Percentiles rank a stretch among this genome's conserved stretches.
Evolutionary conservation across 2,888 invertebrate species (phyloP).

Genomic region (Parnassius orleans): DNA sequence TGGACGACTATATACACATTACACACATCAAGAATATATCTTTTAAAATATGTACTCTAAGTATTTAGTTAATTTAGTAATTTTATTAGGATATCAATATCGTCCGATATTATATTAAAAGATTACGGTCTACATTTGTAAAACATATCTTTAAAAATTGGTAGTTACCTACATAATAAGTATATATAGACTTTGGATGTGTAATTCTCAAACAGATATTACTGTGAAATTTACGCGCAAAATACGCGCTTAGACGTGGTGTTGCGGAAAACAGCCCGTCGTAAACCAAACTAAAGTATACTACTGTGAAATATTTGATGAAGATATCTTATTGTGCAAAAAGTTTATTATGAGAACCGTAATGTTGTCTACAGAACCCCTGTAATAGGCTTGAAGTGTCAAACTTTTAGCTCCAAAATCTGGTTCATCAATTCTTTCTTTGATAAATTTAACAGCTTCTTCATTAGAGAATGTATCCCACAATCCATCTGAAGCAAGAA

Average conservation of each 20-base stretch:
- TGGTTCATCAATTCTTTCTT: conserved; percentile 91
- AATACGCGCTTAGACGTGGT: too few species aligned
- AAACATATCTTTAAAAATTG: background rate
- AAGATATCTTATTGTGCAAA: conserved; percentile 70
- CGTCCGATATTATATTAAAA: conserved; percentile 11
- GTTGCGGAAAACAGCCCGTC: too few species aligned
- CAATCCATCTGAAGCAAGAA: conserved; percentile 96
- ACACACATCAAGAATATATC: background rate
- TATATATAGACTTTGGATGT: too few species aligned
- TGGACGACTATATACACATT: conserved; percentile 27
- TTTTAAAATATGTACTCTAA: conserved; percentile 7
- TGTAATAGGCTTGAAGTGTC: conserved; percentile 93
- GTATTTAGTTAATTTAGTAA: conserved; percentile 1
- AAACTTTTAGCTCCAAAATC: conserved; percentile 96
- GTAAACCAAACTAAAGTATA: too few species aligned
- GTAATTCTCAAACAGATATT: too few species aligned
- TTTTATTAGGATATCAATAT: conserved; percentile 1
- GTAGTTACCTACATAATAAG: too few species aligned
- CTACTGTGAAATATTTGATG: conserved; percentile 37
- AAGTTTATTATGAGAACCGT: conserved; percentile 95
- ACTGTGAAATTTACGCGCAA: conserved; percentile 35
- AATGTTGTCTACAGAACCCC: conserved; percentile 97
- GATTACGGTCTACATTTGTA: conserved; percentile 7
- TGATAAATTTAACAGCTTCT: conserved; percentile 94
- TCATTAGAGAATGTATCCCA: conserved; percentile 98